Evolutionary conservation across 2,888 invertebrate species (phyloP).

Genomic region (Phyllotreta striolata): DNA sequence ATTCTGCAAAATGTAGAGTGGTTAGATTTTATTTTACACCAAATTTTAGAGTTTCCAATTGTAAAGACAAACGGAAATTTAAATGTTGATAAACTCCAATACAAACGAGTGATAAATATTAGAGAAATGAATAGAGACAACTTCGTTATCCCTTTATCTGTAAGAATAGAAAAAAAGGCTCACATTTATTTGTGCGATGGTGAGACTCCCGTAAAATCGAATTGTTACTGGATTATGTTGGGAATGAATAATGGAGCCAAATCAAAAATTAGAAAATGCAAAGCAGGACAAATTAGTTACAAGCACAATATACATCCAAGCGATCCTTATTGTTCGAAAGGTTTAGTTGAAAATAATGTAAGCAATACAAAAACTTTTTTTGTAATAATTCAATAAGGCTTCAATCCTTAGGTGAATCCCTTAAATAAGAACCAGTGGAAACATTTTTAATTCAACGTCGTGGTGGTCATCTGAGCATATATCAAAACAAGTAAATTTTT

Average conservation of each 20-base stretch:
- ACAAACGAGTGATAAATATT: neutral
- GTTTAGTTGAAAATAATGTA: neutral
- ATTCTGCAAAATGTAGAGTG: too few species aligned
- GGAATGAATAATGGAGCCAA: slow-evolving; percentile 46
- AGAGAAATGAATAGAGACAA: neutral
- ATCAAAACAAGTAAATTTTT: neutral
- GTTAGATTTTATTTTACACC: neutral
- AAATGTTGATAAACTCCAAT: neutral
- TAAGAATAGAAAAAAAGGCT: slow-evolving; percentile 42
- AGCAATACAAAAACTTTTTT: neutral
- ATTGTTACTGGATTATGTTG: slow-evolving; percentile 55
- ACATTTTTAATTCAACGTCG: slow-evolving; percentile 21
- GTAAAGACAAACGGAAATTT: neutral
- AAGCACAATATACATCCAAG: neutral
- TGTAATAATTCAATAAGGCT: too few species aligned
- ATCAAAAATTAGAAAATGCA: slow-evolving; percentile 51
- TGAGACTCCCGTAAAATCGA: slow-evolving; percentile 16
- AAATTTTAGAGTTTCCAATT: slow-evolving; percentile 23
- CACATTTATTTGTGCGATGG: slow-evolving; percentile 52
- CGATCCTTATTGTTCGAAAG: neutral
- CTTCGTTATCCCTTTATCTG: slow-evolving; percentile 41
- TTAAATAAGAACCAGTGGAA: slow-evolving; percentile 9
- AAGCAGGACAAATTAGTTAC: slow-evolving; percentile 34
- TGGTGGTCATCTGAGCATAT: neutral
- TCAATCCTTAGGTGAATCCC: slow-evolving; percentile 21